Conservation (phyloP, 2,113 vertebrate genomes). For the Tapirus terrestris region DNA sequence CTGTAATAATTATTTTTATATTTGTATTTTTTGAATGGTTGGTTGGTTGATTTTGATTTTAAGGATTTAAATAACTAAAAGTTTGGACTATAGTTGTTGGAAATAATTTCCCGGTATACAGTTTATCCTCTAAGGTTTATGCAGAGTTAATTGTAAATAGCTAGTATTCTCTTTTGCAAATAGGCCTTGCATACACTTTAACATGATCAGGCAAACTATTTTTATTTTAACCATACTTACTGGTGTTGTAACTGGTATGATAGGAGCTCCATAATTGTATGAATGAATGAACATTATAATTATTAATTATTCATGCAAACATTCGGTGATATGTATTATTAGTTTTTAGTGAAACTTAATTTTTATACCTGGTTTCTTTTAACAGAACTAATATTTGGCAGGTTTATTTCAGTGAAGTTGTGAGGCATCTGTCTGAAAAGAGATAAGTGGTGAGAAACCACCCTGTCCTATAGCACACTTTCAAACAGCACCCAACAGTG, state of each 20-base stretch:
- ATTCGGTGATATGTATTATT: background rate
- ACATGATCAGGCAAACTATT: background rate
- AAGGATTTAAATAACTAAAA: background rate
- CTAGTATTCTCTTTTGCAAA: background rate
- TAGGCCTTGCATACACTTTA: background rate
- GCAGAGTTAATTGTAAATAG: background rate
- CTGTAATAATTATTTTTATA: constrained; percentile 14
- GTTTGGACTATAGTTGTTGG: background rate
- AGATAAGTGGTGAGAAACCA: background rate
- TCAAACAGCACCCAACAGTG: background rate
- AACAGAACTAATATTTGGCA: background rate
- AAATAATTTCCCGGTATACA: background rate
- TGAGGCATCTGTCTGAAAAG: background rate
- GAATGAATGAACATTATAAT: background rate
- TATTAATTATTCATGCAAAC: background rate
- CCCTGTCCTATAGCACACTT: background rate
- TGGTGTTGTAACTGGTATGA: background rate
- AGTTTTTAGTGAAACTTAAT: background rate
- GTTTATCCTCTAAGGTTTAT: background rate
- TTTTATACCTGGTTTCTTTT: constrained; percentile 7
- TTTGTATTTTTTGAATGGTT: background rate
- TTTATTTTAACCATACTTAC: background rate
- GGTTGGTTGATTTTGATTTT: constrained; percentile 17
- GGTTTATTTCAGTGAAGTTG: background rate
- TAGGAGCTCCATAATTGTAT: background rate